Base-by-base conservation (phyloP, 2,888 invertebrate genomes). In the Neoascia interrupta region DNA sequence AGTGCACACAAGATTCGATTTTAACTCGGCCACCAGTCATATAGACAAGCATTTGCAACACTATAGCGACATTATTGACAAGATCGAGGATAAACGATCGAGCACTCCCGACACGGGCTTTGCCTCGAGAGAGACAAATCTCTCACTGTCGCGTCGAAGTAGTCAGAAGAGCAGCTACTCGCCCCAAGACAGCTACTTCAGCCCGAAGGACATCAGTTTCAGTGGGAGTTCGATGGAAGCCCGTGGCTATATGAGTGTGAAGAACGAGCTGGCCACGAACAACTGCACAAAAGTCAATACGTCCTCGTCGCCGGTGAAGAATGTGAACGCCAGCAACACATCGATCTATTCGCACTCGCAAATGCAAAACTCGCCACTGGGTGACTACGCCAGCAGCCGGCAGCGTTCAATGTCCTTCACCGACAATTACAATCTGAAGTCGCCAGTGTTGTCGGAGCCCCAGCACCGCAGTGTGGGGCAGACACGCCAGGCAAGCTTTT, bases 361-460 rank as follows among this genome's bases (percentile, higher is more conserved):
- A 43, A 72, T 74, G 41, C 82, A 82, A 43, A 82, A 82, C 61
- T 80, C 82, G 19, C 81, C 82, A 36, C 28, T 82, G 19, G 81
- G 81, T n/a, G 84, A 84, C 36, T 81, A 82, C 51, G 69, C 81
- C 28, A 81, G 80, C 13, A 85, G 84, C 64, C 86, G 90, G 10
- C 90, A 90, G 53, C 88, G 90, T 28, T 90, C 90, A 28, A 87
- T 90, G 83, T 90, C 90, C n/a, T 90, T 90, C 81, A 90, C 90
- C 0, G 90, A 90, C 82, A 89, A 90, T 81, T 85, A 88, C 84
- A 85, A 87, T 64, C 83, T 88, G 6, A 85, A 87, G 61, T 85
- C 87, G 1, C 87, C 88, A 1, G 85, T 86, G 8, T 58, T 86
- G 11, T 84, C 86, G 6, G 88, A 87, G 47, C 83, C 85, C 2